A percentile compares a stretch with the other conserved stretches of the same genome.
Conservation (phyloP, 2,797 vertebrate species). For the Austrolebias charrua region DNA sequence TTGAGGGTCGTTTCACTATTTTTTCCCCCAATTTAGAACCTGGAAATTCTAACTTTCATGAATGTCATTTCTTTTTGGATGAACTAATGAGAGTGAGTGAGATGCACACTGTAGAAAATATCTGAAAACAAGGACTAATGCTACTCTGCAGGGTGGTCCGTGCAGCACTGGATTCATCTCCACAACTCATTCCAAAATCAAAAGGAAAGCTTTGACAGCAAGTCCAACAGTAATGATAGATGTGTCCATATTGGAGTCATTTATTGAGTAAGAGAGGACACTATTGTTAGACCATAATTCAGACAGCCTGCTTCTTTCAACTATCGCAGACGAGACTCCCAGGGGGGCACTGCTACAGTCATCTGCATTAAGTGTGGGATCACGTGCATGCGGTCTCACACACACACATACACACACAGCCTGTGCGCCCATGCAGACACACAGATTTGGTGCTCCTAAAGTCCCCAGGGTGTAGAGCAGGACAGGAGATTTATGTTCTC, state of each 20-base stretch:
- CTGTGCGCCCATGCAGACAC: constrained; percentile 34
- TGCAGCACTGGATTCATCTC: constrained; percentile 56
- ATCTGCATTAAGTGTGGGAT: constrained; percentile 59
- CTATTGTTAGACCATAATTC: constrained; percentile 77
- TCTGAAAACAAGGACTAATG: constrained; percentile 49
- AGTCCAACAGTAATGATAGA: constrained; percentile 65
- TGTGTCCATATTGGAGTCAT: constrained; percentile 65
- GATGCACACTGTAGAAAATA: constrained; percentile 23
- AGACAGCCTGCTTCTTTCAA: constrained; percentile 77
- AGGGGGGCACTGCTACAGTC: constrained; percentile 57
- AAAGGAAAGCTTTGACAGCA: constrained; percentile 53
- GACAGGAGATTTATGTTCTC: constrained; percentile 80
- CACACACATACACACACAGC: constrained; percentile 2
- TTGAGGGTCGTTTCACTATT: too few relatives aligned
- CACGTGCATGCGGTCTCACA: not conserved
- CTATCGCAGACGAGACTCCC: constrained; percentile 63
- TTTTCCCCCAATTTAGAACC: too few relatives aligned
- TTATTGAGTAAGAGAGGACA: constrained; percentile 64
- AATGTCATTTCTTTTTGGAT: too few relatives aligned
- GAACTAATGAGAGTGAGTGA: constrained; percentile 14
- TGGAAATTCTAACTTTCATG: too few relatives aligned
- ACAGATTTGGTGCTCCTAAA: constrained; percentile 56
- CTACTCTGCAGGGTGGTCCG: constrained; percentile 49
- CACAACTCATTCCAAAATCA: constrained; percentile 55
- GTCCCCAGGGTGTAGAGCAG: constrained; percentile 61